These are phyloP conservation scores for Shargacucullia verbasci DNA, from an alignment of 2,888 invertebrate species.

Conservation along the genomic window DNA sequence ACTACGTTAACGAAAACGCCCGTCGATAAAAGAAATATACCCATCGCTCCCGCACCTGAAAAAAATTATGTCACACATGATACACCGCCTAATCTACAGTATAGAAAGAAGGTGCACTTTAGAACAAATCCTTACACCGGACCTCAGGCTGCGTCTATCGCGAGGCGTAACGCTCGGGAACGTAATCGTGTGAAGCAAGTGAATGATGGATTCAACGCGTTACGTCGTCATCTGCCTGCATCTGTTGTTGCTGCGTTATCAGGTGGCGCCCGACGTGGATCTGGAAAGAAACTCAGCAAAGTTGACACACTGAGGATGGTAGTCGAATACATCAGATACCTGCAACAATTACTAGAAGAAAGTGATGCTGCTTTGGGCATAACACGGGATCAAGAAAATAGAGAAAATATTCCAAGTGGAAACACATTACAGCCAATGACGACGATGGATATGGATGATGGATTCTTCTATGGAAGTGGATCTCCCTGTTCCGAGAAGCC, in stretches of 20 bases:
- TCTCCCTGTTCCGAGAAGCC: slow-evolving; percentile 92
- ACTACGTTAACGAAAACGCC: slow-evolving; percentile 84
- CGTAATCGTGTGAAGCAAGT: slow-evolving; percentile 98
- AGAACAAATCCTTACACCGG: slow-evolving; percentile 90
- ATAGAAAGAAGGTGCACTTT: slow-evolving; percentile 93
- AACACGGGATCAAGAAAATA: slow-evolving; percentile 81
- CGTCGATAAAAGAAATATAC: slow-evolving; percentile 86
- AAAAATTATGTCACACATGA: slow-evolving; percentile 87
- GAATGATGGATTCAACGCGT: slow-evolving; percentile 96
- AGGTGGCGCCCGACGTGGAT: slow-evolving; percentile 91
- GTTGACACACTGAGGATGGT: slow-evolving; percentile 97
- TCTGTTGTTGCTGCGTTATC: slow-evolving; percentile 92
- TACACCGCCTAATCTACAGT: slow-evolving; percentile 89
- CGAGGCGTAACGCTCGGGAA: slow-evolving; percentile 97
- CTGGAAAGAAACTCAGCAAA: slow-evolving; percentile 95
- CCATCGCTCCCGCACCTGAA: slow-evolving; percentile 90
- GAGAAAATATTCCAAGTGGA: slow-evolving; percentile 82
- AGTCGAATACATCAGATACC: slow-evolving; percentile 96
- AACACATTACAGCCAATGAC: slow-evolving; percentile 80
- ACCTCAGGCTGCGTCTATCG: slow-evolving; percentile 95
- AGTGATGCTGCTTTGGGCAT: slow-evolving; percentile 90
- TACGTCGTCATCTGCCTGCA: slow-evolving; percentile 96
- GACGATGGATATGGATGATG: slow-evolving; percentile 84
- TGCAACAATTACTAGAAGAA: slow-evolving; percentile 94
- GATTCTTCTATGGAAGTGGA: slow-evolving; percentile 84